These are phyloP conservation scores for Stigmatopora argus DNA, from an alignment of 2,113 vertebrate species.

Conservation along the genomic window DNA sequence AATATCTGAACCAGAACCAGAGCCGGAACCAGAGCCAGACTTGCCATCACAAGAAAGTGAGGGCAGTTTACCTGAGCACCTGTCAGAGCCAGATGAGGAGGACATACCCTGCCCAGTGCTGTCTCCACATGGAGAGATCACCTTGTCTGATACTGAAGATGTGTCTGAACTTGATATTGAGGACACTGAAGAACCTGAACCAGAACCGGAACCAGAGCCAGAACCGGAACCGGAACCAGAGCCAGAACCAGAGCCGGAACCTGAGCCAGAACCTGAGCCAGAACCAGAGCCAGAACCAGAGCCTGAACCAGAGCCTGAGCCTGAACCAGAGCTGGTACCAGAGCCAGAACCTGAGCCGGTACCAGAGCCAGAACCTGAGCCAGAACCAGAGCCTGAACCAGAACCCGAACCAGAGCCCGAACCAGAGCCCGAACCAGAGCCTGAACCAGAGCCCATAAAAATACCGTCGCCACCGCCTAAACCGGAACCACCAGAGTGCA, in stretches of 20 bases:
- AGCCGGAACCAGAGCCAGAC: not conserved
- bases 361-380: not conserved
- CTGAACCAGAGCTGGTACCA: not conserved
- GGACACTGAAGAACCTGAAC: not conserved
- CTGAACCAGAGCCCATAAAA: not conserved
- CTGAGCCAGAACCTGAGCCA: not conserved
- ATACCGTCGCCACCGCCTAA: not conserved
- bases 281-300: not conserved
- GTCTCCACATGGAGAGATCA: conserved; percentile 6
- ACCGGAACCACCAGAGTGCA: not conserved
- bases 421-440: not conserved
- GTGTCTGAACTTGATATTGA: not conserved
- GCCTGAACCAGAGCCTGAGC: not conserved
- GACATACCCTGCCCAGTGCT: conserved; percentile 5
- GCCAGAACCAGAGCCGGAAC: not conserved
- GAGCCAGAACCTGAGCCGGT: not conserved
- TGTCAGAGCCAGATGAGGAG: not conserved
- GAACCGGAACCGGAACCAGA: not conserved
- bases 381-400: not conserved
- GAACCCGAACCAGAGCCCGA: not conserved
- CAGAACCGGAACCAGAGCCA: not conserved
- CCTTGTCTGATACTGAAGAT: conserved; percentile 2
- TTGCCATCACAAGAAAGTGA: not conserved
- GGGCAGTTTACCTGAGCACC: not conserved
- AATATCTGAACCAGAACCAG: not conserved